A percentile compares a stretch with the other conserved stretches of the same genome.
Evolutionary conservation across 2,113 vertebrate genomes (phyloP).

Genomic region (Salminus brasiliensis): DNA sequence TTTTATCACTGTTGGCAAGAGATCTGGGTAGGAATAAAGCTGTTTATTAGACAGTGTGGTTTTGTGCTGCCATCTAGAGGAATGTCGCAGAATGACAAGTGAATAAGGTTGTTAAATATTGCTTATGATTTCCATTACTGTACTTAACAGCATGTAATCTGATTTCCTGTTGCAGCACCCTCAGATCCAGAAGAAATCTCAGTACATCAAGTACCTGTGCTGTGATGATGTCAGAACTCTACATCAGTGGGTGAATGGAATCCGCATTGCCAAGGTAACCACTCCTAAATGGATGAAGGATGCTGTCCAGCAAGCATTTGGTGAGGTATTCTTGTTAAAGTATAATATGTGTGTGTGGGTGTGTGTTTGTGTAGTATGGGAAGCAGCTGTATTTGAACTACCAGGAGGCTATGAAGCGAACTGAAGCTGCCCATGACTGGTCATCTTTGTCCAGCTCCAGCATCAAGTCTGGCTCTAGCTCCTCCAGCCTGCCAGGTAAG

Average conservation of each 20-base stretch:
- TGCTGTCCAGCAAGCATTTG: neutral
- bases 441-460: constrained; percentile 95
- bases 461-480: constrained; percentile 97
- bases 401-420: constrained; percentile 92
- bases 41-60: neutral
- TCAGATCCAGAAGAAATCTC: constrained; percentile 99
- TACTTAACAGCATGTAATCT: neutral
- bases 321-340: neutral
- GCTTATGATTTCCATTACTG: too few species aligned
- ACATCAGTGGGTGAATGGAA: constrained; percentile 96
- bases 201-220: constrained; percentile 98
- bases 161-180: constrained; percentile 82
- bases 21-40: neutral
- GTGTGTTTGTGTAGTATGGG: constrained; percentile 81
- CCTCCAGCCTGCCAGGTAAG: constrained; percentile 96
- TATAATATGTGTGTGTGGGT: neutral
- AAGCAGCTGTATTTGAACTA: constrained; percentile 95
- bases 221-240: constrained; percentile 94
- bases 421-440: constrained; percentile 94
- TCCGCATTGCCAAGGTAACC: constrained; percentile 94
- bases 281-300: neutral
- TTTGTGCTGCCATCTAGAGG: constrained; percentile 32
- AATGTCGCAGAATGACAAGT: neutral
- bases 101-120: too few species aligned
- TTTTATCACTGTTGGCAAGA: neutral